Evolutionary conservation across 1,140 invertebrate genomes (phyloP), one percentile per base, ranked within the genome.

Genomic region (Papilio polyxenes): DNA sequence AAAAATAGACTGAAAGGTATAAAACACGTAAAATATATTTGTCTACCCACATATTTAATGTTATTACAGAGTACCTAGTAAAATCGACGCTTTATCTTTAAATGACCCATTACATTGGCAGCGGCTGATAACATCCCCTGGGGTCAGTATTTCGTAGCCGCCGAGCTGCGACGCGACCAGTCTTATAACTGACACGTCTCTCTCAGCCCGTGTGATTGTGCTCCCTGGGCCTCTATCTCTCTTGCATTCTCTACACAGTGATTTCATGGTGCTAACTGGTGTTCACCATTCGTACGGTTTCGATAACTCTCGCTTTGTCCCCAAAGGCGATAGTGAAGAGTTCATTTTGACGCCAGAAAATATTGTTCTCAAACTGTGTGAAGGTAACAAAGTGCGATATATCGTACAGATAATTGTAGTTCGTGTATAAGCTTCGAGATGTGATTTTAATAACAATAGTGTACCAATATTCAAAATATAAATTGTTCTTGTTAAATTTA

Each of bases 211-310:
- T 84, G 84, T 86, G 80, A 80, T 37, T 82, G 84, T 79, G 83
- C 78, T 84, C 82, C 81, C 83, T 80, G 80, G 78, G 75, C 74
- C 40, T 59, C 62, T 31, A 80, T 81, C 79, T 82, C 84, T 87
- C 80, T 83, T 84, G 81, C 81, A 83, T 85, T 85, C 31, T 59
- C 10, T 81, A 82, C 51, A 87, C 51, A 82, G 81, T 81, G 87
- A 87, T 92, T 94, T 92, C 86, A 94, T 94, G 92, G 90, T 93
- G 91, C 91, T 91, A 81, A 81, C 86, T 86, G 83, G 87, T 83
- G 88, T 83, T 48, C 81, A 65, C 44, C 82, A 83, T 74, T 84
- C 86, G 80, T 77, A 82, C 79, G 87, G 81, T 81, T 82, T 82
- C 74, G 79, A 81, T 84, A 84, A 87, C 83, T 84, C 87, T 82